Evolutionary conservation across 2,888 invertebrate species (phyloP).

Genomic region (Drosophila neotestacea): DNA sequence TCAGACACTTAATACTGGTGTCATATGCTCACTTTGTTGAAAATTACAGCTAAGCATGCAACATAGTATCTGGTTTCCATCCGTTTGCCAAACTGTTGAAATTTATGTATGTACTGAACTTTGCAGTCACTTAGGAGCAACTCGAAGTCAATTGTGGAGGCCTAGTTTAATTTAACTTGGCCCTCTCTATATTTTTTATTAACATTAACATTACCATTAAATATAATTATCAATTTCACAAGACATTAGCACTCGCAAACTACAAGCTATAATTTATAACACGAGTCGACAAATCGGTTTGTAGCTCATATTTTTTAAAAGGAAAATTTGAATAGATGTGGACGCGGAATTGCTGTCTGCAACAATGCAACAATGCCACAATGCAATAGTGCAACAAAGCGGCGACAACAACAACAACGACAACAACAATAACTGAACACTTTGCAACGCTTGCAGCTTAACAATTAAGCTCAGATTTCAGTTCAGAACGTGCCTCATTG

Average conservation of each 20-base stretch:
- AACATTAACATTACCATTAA: background rate
- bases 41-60: slow-evolving; percentile 68
- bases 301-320: slow-evolving; percentile 23
- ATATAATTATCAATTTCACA: slow-evolving; percentile 42
- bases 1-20: slow-evolving; percentile 45
- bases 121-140: slow-evolving; percentile 11
- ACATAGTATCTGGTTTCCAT: slow-evolving; percentile 39
- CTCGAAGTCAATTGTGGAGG: background rate
- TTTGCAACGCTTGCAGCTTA: slow-evolving; percentile 47
- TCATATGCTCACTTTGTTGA: slow-evolving; percentile 48
- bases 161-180: slow-evolving; percentile 4
- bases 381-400: slow-evolving; percentile 27
- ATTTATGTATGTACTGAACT: slow-evolving; percentile 32
- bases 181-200: slow-evolving; percentile 3
- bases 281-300: slow-evolving; percentile 19
- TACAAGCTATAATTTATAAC: slow-evolving; percentile 41
- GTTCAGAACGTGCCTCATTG: slow-evolving; percentile 64
- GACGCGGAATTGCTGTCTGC: slow-evolving; percentile 33
- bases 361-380: slow-evolving; percentile 6
- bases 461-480: slow-evolving; percentile 65
- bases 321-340: slow-evolving; percentile 34
- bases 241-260: slow-evolving; percentile 48
- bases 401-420: slow-evolving; percentile 28
- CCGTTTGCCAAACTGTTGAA: slow-evolving; percentile 30
- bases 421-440: slow-evolving; percentile 30